These are phyloP conservation scores for Pheosia gnoma DNA, from an alignment of 2,888 invertebrate species.

Conservation along the genomic window DNA sequence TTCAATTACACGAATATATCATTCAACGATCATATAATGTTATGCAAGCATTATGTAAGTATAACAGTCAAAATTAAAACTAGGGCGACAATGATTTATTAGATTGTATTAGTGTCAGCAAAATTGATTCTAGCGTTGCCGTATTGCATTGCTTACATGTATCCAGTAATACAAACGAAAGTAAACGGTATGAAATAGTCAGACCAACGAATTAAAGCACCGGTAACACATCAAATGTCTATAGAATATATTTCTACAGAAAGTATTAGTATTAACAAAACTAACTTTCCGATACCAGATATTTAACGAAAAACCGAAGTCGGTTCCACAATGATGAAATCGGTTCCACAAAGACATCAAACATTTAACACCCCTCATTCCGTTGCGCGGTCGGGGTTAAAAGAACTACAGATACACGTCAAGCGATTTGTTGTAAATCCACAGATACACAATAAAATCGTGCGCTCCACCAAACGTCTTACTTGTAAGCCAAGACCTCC, in stretches of 20 bases:
- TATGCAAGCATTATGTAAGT: background rate
- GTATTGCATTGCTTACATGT: background rate
- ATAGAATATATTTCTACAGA: too few relatives aligned
- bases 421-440: constrained; percentile 2
- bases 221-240: too few relatives aligned
- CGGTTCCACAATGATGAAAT: too few relatives aligned
- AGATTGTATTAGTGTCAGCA: background rate
- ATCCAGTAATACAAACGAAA: background rate
- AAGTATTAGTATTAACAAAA: too few relatives aligned
- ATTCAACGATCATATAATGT: background rate
- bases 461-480: constrained; percentile 6
- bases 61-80: background rate
- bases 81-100: constrained; percentile 1
- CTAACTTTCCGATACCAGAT: too few relatives aligned
- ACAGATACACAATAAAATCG: background rate
- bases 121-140: background rate
- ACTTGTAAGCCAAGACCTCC: constrained; percentile 50
- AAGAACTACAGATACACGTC: background rate
- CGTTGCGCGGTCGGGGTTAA: background rate
- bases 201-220: background rate
- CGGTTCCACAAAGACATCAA: too few relatives aligned
- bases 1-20: background rate
- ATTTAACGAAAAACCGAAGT: too few relatives aligned
- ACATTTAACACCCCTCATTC: too few relatives aligned
- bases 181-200: background rate